Conservation (phyloP, 2,888 invertebrate genomes). For the Hirtodrosophila cameraria region DNA sequence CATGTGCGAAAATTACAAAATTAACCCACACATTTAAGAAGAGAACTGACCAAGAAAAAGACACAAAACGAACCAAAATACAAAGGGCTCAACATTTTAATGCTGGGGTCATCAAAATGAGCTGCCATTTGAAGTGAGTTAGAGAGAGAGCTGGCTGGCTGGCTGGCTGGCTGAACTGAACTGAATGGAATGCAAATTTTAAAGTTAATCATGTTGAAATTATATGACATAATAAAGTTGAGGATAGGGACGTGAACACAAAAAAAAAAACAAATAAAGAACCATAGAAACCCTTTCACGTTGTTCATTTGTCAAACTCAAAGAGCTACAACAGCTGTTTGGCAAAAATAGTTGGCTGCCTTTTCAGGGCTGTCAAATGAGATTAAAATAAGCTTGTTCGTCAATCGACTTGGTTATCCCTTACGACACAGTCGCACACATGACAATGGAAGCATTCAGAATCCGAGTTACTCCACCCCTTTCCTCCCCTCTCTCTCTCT, state of each 20-base stretch:
- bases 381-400: constrained; percentile 81
- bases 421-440: constrained; percentile 46
- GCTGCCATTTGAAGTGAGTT: constrained; percentile 27
- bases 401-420: constrained; percentile 74
- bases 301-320: constrained; percentile 71
- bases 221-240: constrained; percentile 41
- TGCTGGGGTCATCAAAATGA: constrained; percentile 70
- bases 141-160: no score
- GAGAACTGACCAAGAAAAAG: constrained; percentile 41
- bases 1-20: constrained; percentile 70
- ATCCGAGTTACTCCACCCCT: constrained; percentile 14
- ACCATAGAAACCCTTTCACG: constrained; percentile 46
- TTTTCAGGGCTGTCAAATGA: constrained; percentile 73
- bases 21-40: constrained; percentile 47
- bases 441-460: constrained; percentile 45
- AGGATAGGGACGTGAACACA: background rate
- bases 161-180: no score
- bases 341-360: constrained; percentile 54
- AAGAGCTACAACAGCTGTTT: constrained; percentile 70
- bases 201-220: constrained; percentile 76
- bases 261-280: no score
- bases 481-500: background rate
- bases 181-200: constrained; percentile 64
- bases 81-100: constrained; percentile 38
- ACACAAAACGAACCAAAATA: constrained; percentile 8